Conservation (phyloP, 2,888 invertebrate genomes). For the Fragum sueziense region DNA sequence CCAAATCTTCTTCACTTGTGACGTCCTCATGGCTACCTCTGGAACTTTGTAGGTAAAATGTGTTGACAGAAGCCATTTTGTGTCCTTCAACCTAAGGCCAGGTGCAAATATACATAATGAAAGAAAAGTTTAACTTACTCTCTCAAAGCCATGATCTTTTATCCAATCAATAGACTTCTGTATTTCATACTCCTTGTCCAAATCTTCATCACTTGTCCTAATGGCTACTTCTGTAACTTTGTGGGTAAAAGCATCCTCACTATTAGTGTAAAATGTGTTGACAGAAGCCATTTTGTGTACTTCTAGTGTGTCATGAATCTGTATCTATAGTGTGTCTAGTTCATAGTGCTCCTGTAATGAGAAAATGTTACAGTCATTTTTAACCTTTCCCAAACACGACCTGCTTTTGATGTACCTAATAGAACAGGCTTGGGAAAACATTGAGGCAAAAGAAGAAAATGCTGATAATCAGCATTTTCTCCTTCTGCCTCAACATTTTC, state of each 20-base stretch:
- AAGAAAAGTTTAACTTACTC: constrained; percentile 86
- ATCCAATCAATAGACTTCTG: constrained; percentile 88
- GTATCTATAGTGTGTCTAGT: no score
- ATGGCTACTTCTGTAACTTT: constrained; percentile 5
- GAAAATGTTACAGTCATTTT: no score
- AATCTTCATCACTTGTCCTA: constrained; percentile 14
- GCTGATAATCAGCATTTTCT: no score
- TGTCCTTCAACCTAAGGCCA: no score
- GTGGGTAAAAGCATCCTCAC: constrained; percentile 30
- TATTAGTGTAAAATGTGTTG: constrained; percentile 42
- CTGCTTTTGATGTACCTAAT: no score
- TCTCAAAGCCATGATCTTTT: constrained; percentile 86
- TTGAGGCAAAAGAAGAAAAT: no score
- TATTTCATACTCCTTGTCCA: constrained; percentile 85
- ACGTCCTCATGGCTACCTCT: background rate
- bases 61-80: constrained; percentile 24
- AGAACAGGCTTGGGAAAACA: no score
- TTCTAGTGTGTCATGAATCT: no score
- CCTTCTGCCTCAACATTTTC: no score
- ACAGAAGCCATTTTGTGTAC: constrained; percentile 33
- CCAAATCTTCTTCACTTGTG: constrained; percentile 66
- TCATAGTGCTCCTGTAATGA: no score
- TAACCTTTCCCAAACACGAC: no score
- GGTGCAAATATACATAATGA: no score
- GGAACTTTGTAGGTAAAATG: constrained; percentile 35